Base-by-base conservation (phyloP, 2,113 vertebrate species). In the Colossoma macropomum region DNA sequence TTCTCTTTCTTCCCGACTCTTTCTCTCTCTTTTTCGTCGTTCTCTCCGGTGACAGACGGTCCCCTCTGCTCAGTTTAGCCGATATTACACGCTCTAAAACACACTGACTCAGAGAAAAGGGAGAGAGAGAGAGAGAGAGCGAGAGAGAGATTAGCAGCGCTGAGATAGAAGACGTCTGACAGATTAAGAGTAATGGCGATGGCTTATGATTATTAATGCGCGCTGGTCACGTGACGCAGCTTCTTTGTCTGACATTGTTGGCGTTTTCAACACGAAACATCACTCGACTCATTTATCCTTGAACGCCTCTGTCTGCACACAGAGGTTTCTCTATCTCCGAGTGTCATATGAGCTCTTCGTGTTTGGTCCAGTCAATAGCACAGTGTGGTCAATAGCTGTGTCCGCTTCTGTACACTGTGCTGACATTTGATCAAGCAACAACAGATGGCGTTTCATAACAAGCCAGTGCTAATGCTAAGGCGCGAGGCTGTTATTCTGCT, bases 21-120 rank as follows among this genome's bases (percentile, higher is more conserved):
- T 75, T 81, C 76, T 68, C 59, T 65, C 60, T 65, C 75, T 48
- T 30, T 50, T 50, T 25, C 45, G 25, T 71, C 68, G 54, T 65
- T 85, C 52, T 80, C 72, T 75, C 1, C 50, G 84, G 84, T 88
- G 88, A 90, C 89, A 86, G 89, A 90, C 84, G 84, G 56, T 68
- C 84, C 89, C 88, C 83, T 88, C 88, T 89, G 90, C 90, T 90
- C 86, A 79, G 78, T 89, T 89, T 83, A 89, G 79, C 90, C 45
- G 83, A 89, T 86, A 85, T 92, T 89, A 88, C 86, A 86, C 73
- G 85, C 86, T 90, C 83, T 59, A 12, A 85, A 89, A 86, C 89
- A 90, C 88, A 84, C 83, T 0, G 80, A 89, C 75, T 85, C 84
- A 78, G 30, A 69, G 69, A 38, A 79, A 5, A 54, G 17, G 10